Evolutionary conservation across 2,888 invertebrate species (phyloP), one percentile per base, ranked within the genome.

Genomic region (Herminia tarsipennalis): DNA sequence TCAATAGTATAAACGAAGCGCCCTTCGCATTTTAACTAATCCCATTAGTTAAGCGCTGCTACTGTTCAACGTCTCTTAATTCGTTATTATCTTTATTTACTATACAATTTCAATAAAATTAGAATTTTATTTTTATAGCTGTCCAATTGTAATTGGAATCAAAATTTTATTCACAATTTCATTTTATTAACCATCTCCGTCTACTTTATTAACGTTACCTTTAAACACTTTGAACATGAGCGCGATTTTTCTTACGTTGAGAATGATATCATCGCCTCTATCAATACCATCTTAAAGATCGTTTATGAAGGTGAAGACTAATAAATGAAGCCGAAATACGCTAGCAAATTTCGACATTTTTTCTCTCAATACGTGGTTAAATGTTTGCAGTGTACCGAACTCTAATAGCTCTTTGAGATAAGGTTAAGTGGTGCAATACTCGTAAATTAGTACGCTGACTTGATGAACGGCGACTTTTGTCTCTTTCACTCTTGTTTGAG

Each of bases 391-490:
- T 29, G 32, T 30, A 49, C 61, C 63, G 49, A 60, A 52, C 59
- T 59, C 47, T 59, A 65, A 72, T 68, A 59, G 56, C 59, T 58
- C 47, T 33, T 47, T 32, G 45, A 70, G 69, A 73, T 74, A 74
- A 70, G 60, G 57, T 64, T 68, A 73, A 72, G 73, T 75, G 59
- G 69, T 52, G 57, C 67, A 67, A 68, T 63, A 47, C 55, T 70
- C 60, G 65, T 71, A 67, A 73, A 74, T 62, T 66, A 57, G 50
- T 66, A 50, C 58, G 9, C 27, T 30, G 42, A 49, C 35, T 42
- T 51, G 43, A 46, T 48, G 45, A 48, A 52, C 45, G 9, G 13
- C 35, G 14, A 27, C 39, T 30, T 39, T 35, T 20, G 21, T 27
- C 32, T 36, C 29, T 35, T 25, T 28, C 27, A 10, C n/a, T 22